Evolutionary conservation across 2,888 invertebrate genomes (phyloP), one percentile per base, ranked within the genome.

Genomic region (Dorcus parallelipipedus): DNA sequence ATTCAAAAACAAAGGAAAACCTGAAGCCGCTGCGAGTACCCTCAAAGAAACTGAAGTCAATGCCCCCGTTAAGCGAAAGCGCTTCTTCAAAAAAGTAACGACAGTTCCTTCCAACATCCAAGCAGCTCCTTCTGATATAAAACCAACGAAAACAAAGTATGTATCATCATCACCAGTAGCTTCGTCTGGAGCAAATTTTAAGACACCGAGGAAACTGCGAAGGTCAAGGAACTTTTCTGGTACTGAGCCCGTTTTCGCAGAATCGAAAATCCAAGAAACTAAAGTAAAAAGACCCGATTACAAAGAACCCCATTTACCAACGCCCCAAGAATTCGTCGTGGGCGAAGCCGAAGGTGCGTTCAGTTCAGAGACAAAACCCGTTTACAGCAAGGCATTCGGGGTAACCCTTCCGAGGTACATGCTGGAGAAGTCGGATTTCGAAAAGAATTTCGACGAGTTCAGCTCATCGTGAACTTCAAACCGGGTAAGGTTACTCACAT

Each of bases 351-450:
- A 83, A 59, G 86, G 85, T 10, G 84, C 85, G 38, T 86, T 83
- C 75, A 86, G 84, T 73, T 83, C 84, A n/a, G 88, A 88, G 71
- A 87, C 88, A 0, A 79, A 81, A 69, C 84, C 86, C 1, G 80
- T 82, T 40, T 88, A 84, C 70, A 88, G 88, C 67, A 83, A 85
- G 62, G 73, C 81, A 17, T 80, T 86, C 52, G 87, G 86, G 17
- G 81, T 86, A 10, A 82, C 84, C 39, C 75, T 89, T 62, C 89
- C 89, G 1, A 84, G 82, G 67, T 89, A 84, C 69, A 89, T 89
- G 88, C 72, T 88, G 55, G 81, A 83, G 58, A 83, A 82, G 73
- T 86, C 88, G 42, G 86, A 87, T 63, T 85, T 85, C 66, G 89
- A 89, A 77, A 80, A 80, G 69, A 45, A 45, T 7, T 45, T 45